Conservation (phyloP, 2,797 vertebrate genomes). For the Pseudochromis fuscus region DNA sequence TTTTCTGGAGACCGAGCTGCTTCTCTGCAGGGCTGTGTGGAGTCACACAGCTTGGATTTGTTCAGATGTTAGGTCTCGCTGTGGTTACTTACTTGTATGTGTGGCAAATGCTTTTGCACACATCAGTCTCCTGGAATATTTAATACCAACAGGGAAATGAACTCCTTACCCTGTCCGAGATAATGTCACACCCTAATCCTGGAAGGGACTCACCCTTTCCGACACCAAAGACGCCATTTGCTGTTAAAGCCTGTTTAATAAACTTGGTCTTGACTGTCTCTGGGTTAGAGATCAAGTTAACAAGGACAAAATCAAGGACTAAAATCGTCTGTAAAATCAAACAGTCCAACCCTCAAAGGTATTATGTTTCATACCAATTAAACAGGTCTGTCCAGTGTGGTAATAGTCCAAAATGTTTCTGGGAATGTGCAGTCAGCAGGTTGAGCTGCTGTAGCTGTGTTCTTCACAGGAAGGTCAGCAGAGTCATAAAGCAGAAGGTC, state of each 20-base stretch:
- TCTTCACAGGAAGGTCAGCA: constrained; percentile 6
- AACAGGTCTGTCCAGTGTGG: constrained; percentile 21
- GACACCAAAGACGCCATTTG: not conserved
- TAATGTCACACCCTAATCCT: not conserved
- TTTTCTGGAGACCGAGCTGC: not conserved
- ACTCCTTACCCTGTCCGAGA: not conserved
- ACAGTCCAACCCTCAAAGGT: not conserved
- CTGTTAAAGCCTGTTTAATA: not conserved
- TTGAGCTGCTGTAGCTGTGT: not conserved
- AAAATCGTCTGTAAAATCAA: not conserved
- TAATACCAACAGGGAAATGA: not conserved
- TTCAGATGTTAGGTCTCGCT: not conserved
- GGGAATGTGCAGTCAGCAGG: not conserved
- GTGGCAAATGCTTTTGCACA: not conserved
- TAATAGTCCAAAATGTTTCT: not conserved
- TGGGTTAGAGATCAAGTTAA: too few relatives aligned
- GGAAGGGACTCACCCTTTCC: not conserved
- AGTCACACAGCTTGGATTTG: not conserved
- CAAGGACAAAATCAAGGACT: not conserved
- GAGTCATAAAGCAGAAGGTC: not conserved
- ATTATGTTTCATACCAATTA: not conserved
- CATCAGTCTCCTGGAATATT: not conserved
- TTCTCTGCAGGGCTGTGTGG: not conserved
- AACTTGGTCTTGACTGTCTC: not conserved
- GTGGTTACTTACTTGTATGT: not conserved